These are phyloP conservation scores for Isichthys henryi DNA, from an alignment of 2,113 vertebrate species.

Conservation along the genomic window DNA sequence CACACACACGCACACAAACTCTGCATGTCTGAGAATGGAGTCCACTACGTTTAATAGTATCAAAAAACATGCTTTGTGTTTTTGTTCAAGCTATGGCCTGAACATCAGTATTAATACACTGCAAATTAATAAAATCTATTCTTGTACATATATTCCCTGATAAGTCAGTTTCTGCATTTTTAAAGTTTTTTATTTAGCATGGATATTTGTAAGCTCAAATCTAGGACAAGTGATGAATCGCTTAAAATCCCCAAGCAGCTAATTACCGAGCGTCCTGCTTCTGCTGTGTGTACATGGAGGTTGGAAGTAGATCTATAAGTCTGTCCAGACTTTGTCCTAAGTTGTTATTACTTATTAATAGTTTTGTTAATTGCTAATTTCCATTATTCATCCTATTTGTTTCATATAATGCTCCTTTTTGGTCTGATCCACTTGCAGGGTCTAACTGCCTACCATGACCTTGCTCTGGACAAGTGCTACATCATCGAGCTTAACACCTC, in stretches of 20 bases:
- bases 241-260: neutral
- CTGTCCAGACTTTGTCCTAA: neutral
- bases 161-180: neutral
- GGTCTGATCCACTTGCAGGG: conserved; percentile 54
- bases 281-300: neutral
- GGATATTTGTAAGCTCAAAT: neutral
- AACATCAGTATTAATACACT: neutral
- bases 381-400: neutral
- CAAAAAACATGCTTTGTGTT: neutral
- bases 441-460: conserved; percentile 86
- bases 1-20: neutral
- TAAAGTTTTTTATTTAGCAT: neutral
- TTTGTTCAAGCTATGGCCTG: neutral
- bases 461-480: conserved; percentile 86
- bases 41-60: neutral
- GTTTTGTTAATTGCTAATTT: neutral
- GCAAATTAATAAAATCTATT: neutral
- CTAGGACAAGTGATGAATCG: neutral
- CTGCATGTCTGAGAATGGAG: too few species aligned
- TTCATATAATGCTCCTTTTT: neutral
- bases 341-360: neutral
- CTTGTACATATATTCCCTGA: neutral
- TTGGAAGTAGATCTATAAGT: neutral
- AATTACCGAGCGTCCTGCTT: neutral
- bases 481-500: conserved; percentile 87